phyloP scores from a whole-genome alignment of 2,888 invertebrate genomes.

The Alentia gelatinosa region DNA sequence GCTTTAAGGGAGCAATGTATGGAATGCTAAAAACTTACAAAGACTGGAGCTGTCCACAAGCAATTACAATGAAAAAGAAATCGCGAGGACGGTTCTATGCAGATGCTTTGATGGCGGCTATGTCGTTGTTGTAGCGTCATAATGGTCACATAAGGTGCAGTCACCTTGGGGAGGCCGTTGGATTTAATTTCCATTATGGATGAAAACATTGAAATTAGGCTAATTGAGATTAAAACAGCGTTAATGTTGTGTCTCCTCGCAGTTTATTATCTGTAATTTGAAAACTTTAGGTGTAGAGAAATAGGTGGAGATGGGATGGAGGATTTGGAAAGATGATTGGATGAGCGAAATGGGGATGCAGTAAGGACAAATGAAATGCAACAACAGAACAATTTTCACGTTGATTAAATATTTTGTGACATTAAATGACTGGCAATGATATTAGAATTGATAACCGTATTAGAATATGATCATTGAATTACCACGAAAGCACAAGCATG shows the following conservation, averaged over 20 bases:
- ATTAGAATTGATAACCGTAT: too few relatives aligned
- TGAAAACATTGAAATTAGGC: not conserved
- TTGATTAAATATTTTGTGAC: too few relatives aligned
- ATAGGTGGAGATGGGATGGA: not conserved
- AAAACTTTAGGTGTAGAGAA: not conserved
- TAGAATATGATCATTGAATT: too few relatives aligned
- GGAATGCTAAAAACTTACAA: not conserved
- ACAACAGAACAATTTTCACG: too few relatives aligned
- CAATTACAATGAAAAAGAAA: not conserved
- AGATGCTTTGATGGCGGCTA: not conserved
- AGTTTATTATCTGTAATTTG: not conserved
- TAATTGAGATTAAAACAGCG: not conserved
- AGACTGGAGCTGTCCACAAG: not conserved
- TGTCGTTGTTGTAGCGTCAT: not conserved
- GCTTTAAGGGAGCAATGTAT: constrained; percentile 8
- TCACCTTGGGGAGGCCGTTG: not conserved
- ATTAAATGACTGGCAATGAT: too few relatives aligned
- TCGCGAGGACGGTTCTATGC: not conserved
- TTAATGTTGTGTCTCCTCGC: not conserved
- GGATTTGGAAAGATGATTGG: not conserved
- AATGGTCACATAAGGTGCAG: not conserved
- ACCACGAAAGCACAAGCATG: too few relatives aligned
- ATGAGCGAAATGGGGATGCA: not conserved
- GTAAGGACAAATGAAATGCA: too few relatives aligned
- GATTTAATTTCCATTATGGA: not conserved